Conservation (phyloP, 2,797 vertebrate genomes). For the Rhincodon typus region DNA sequence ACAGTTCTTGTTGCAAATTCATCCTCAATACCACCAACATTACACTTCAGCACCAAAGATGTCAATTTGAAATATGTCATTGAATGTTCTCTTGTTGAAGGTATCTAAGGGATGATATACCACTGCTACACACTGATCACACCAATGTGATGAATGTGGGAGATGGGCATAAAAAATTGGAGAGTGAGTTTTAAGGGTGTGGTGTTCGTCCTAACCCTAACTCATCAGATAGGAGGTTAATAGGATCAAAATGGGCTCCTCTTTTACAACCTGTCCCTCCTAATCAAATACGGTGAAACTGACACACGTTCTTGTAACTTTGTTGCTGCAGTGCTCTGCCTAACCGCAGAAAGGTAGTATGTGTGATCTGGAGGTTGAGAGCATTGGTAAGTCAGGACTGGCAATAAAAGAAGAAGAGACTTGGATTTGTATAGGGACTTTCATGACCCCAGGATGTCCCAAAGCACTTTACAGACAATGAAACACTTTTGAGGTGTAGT, state of each 20-base stretch:
- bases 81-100: not conserved
- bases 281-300: not conserved
- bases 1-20: not conserved
- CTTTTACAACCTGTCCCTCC: not conserved
- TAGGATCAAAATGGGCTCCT: not conserved
- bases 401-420: not conserved
- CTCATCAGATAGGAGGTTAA: not conserved
- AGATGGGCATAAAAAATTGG: not conserved
- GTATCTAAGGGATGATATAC: not conserved
- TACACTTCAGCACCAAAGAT: not conserved
- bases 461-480: not conserved
- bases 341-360: not conserved
- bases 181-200: not conserved
- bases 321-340: not conserved
- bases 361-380: not conserved
- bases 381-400: not conserved
- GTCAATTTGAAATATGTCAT: not conserved
- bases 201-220: not conserved
- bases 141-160: not conserved
- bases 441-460: not conserved
- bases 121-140: not conserved
- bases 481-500: not conserved
- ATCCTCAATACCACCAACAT: not conserved
- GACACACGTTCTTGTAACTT: not conserved
- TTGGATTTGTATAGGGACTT: not conserved